Evolutionary conservation across 2,888 invertebrate species (phyloP).

Genomic region (Labia minor): DNA sequence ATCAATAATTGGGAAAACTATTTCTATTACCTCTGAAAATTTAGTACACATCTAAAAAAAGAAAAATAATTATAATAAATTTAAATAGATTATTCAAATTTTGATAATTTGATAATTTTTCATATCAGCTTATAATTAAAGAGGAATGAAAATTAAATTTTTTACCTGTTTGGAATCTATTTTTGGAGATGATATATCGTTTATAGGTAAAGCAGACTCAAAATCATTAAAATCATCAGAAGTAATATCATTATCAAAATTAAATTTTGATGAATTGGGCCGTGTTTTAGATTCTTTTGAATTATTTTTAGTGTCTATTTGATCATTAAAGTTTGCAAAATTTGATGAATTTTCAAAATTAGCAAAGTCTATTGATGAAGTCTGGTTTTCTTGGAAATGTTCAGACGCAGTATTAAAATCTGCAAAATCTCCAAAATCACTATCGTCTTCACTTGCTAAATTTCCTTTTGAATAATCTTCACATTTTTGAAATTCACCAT

Average conservation of each 20-base stretch:
- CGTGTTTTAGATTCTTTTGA: not conserved
- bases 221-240: constrained; percentile 27
- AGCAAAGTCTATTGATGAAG: not conserved
- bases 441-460: constrained; percentile 28
- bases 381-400: not conserved
- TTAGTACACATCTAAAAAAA: constrained; percentile 17
- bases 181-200: not conserved
- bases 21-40: constrained; percentile 34
- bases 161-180: not conserved
- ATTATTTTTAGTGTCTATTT: not conserved
- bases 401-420: constrained; percentile 30
- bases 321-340: not conserved
- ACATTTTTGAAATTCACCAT: too few species aligned
- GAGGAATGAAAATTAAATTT: not conserved
- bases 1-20: constrained; percentile 33
- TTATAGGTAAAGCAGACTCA: constrained; percentile 22
- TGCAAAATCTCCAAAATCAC: constrained; percentile 39
- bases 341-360: not conserved
- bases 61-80: not conserved
- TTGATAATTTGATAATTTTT: too few species aligned
- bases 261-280: not conserved
- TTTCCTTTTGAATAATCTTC: too few species aligned
- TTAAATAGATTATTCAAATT: not conserved
- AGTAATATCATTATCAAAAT: not conserved
- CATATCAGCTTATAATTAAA: too few species aligned